Conservation (phyloP, 2,113 vertebrate species). For the Siphamia tubifer region DNA sequence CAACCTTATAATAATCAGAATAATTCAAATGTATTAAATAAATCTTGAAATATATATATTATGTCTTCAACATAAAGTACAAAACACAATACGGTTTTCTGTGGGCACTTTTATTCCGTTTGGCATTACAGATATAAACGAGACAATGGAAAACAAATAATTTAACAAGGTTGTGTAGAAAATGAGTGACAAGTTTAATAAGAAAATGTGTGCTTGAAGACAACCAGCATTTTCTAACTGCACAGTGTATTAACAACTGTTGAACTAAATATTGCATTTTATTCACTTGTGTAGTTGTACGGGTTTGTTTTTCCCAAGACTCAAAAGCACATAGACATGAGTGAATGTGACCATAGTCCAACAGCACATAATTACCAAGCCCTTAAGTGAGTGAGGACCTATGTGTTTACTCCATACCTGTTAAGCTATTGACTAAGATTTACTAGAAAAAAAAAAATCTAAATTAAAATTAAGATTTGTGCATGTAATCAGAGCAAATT, state of each 20-base stretch:
- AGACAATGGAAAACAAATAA: constrained; percentile 55
- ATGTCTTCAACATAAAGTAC: not conserved
- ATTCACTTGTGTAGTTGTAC: not conserved
- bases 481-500: constrained; percentile 5
- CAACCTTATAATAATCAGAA: too few species aligned
- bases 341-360: constrained; percentile 8
- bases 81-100: constrained; percentile 8
- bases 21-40: too few species aligned
- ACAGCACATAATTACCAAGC: not conserved
- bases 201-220: constrained; percentile 45
- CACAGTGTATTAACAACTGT: constrained; percentile 16
- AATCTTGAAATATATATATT: too few species aligned
- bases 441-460: not conserved
- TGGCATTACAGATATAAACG: constrained; percentile 81
- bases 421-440: not conserved
- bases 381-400: not conserved
- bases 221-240: constrained; percentile 18
- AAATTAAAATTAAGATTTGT: too few species aligned
- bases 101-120: constrained; percentile 88
- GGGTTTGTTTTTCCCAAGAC: not conserved
- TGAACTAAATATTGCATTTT: constrained; percentile 7
- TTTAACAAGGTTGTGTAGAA: constrained; percentile 58
- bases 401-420: not conserved
- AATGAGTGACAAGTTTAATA: constrained; percentile 27
- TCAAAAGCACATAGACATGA: constrained; percentile 33